Evolutionary conservation across 2,888 invertebrate species (phyloP), one percentile per base, ranked within the genome.

Genomic region (Caenorhabditis sp.): DNA sequence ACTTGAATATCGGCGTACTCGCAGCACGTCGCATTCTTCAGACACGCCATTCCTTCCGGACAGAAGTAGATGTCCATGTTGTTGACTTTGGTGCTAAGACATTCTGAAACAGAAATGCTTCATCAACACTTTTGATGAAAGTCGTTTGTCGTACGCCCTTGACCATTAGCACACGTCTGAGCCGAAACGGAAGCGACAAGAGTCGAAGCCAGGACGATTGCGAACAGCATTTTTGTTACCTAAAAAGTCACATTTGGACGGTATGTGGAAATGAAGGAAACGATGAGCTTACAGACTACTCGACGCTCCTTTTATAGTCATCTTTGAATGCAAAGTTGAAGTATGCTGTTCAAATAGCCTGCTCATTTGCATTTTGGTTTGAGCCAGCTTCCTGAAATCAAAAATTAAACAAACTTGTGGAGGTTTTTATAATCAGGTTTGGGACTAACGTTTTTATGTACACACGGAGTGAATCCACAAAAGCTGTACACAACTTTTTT

Each of bases 151-250:
- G 35, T 7, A 73, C 73, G 37, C 45, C 52, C 50, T 65, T 73
- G 73, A 9, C 8, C 20, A n/a, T 65, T 73, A 15, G 65, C 27
- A 24, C 73, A 73, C 22, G 73, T 73, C 26, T 65, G 65, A 2
- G 73, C 63, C 3, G 65, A 37, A 22, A 46, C 26, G 27, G 59
- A 24, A 39, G 53, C 52, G 17, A 73, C 15, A 37, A 65, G 53
- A 17, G 62, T 45, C 24, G 53, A 61, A 50, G 46, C 50, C 39
- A 59, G 45, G 35, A 55, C 20, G 24, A 65, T 65, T 58, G 59
- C 59, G 65, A 73, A 73, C 73, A 73, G 58, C 65, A 65, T 73
- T 73, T 71, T 72, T 63, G 55, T 62, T 72, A 72, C 70, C 70
- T 70, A 52, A 24, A 70, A 53, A 17, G 1, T 0, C 8, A 7